phyloP scores from a whole-genome alignment of 2,797 vertebrate species.

The Mus caroli region DNA sequence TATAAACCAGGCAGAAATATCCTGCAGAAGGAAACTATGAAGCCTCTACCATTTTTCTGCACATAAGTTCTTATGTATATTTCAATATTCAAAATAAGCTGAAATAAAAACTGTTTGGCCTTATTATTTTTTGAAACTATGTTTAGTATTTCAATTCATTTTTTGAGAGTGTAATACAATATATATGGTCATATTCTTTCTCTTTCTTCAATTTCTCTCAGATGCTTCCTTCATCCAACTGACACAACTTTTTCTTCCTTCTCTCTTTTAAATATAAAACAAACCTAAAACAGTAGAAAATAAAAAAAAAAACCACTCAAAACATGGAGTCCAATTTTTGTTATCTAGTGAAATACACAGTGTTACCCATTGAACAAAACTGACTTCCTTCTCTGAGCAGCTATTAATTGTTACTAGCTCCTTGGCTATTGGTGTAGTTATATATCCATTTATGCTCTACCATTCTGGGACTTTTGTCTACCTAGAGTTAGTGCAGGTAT shows the following conservation, averaged over 20 bases:
- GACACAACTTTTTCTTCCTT: background rate
- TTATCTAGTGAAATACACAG: background rate
- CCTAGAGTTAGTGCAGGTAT: background rate
- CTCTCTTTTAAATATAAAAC: background rate
- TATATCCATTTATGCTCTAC: background rate
- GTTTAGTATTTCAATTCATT: background rate
- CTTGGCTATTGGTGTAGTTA: background rate
- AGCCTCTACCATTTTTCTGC: background rate
- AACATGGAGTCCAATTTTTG: background rate
- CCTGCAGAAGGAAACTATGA: background rate
- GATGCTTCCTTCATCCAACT: background rate
- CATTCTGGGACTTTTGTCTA: background rate
- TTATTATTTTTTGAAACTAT: background rate
- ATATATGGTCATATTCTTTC: background rate
- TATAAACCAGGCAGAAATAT: slow-evolving; percentile 18
- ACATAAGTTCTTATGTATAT: background rate
- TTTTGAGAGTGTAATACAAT: background rate
- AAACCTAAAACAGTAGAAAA: background rate
- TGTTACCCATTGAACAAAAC: background rate
- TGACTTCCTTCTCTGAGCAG: background rate
- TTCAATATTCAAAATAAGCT: slow-evolving; percentile 1
- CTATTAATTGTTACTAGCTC: background rate
- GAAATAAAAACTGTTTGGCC: background rate
- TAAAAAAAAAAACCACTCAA: background rate
- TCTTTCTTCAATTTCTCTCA: background rate